Base-by-base conservation (phyloP, 2,113 vertebrate genomes). In the Apus apus region DNA sequence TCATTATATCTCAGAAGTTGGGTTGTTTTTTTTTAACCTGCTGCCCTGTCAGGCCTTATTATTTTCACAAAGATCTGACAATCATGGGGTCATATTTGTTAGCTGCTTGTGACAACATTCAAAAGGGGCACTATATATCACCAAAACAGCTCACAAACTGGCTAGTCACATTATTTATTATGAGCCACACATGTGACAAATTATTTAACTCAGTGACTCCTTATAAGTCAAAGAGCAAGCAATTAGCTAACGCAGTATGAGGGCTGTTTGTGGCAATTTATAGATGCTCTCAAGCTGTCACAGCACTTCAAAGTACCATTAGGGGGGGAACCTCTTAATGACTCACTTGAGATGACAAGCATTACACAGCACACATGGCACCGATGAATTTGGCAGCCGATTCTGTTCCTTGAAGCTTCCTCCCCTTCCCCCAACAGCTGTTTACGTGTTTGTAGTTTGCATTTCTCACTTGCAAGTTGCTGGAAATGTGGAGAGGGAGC, bases 151-250 rank as follows among this genome's bases (percentile, higher is more conserved):
- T 97, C 95, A 92, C 96, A 98, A 97, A 97, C 96, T 82, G 96
- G 97, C 98, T 93, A 96, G 95, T 97, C 94, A 97, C 96, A 97
- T 99, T 98, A 99, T 99, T 99, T 99, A 99, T 99, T 98, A 98
- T 95, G 97, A 98, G 98, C 98, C 97, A 97, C 98, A 98, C 98
- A 98, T 98, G 98, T 99, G 98, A 99, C 98, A 99, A 99, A 99
- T 99, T 98, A 99, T 99, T 98, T 98, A 99, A 98, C 98, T 98
- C 98, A 97, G 98, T 98, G 98, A 99, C 98, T 99, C 98, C 97
- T 97, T 98, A 98, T 97, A 98, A 99, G 98, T 98, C 99, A 99
- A 99, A 99, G 99, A 99, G 99, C 99, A 99, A 98, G 98, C 98
- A 99, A 99, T 99, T 99, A 99, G 98, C 98, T 98, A 98, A 98